phyloP scores from a whole-genome alignment of 2,888 invertebrate species.

The Camponotus fellah region DNA sequence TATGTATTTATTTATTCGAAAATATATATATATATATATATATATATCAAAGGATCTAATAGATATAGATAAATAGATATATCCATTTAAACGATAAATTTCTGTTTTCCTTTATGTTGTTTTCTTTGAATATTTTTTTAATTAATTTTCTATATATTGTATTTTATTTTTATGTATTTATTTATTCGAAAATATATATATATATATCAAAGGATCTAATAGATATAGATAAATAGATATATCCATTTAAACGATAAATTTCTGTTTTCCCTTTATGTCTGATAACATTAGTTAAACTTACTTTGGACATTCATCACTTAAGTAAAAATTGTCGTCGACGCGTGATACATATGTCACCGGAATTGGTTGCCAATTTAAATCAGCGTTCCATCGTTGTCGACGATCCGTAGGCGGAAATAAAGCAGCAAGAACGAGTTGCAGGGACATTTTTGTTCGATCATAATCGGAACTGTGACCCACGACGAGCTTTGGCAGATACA shows the following conservation, averaged over 20 bases:
- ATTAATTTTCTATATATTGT: not conserved
- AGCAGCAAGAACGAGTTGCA: constrained; percentile 90
- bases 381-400: constrained; percentile 87
- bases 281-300: constrained; percentile 55
- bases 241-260: not conserved
- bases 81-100: no score
- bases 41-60: not conserved
- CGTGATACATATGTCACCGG: constrained; percentile 83
- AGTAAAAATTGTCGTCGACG: constrained; percentile 70
- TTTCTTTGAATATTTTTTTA: not conserved
- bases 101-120: no score
- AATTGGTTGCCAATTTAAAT: constrained; percentile 90
- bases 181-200: not conserved
- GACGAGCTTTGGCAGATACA: constrained; percentile 85
- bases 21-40: not conserved
- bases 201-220: not conserved
- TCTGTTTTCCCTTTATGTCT: not conserved
- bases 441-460: constrained; percentile 92
- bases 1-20: not conserved
- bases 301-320: constrained; percentile 74
- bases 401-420: constrained; percentile 89
- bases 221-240: not conserved
- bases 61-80: not conserved
- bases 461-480: constrained; percentile 89
- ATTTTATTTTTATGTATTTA: not conserved